Evolutionary conservation across 2,888 invertebrate species (phyloP).

Genomic region (Cerastis leucographa): DNA sequence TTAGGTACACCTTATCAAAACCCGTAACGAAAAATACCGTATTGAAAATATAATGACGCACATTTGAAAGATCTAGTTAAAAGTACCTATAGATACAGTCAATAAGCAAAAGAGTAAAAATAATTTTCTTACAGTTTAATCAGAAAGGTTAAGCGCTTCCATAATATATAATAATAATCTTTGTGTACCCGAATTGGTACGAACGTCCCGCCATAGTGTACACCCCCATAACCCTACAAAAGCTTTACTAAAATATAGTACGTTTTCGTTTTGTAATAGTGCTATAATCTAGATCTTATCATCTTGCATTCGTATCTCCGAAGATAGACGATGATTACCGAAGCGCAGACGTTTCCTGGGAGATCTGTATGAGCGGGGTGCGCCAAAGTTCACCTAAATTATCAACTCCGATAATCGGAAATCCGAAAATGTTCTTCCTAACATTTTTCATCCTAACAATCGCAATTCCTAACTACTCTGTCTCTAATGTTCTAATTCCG

Average conservation of each 20-base stretch:
- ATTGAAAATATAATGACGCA: background rate
- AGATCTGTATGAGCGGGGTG: background rate
- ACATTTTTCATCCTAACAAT: too few species aligned
- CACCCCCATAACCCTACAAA: background rate
- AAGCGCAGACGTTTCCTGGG: background rate
- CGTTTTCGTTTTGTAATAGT: background rate
- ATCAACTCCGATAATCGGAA: too few species aligned
- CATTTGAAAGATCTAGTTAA: background rate
- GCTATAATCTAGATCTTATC: background rate
- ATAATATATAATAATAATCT: too few species aligned
- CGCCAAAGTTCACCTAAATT: too few species aligned
- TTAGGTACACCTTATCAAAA: conserved; percentile 1
- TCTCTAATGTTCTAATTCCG: too few species aligned
- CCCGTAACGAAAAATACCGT: background rate
- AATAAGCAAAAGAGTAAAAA: background rate
- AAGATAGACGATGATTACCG: background rate
- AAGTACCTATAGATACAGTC: background rate
- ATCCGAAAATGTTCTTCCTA: too few species aligned
- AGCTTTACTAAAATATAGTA: background rate
- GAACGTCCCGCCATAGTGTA: background rate
- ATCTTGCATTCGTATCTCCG: background rate
- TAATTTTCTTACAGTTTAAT: background rate
- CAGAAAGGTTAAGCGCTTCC: background rate
- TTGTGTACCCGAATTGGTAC: background rate
- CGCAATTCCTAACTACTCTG: too few species aligned